A percentile compares a stretch with the other conserved stretches of the same genome.
Conservation (phyloP, 2,113 vertebrate genomes). For the Cephalopholis sonnerati region DNA sequence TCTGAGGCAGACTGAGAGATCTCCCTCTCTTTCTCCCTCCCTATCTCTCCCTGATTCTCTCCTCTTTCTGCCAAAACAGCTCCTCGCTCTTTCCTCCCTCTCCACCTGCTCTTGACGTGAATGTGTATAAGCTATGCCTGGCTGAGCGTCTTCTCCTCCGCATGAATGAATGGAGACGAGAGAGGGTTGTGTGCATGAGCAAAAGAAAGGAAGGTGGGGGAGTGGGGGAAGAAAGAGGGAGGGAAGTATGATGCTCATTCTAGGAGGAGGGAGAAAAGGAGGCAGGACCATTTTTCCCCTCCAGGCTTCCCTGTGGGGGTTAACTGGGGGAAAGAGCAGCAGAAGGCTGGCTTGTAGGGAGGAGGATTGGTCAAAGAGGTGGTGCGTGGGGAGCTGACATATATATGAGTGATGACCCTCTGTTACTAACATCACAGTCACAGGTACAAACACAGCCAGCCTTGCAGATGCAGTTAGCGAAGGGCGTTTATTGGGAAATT, state of each 20-base stretch:
- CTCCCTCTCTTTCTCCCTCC: constrained; percentile 3
- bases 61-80: constrained; percentile 49
- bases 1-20: constrained; percentile 50
- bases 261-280: constrained; percentile 49
- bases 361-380: constrained; percentile 26
- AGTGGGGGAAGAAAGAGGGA: constrained; percentile 20
- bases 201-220: constrained; percentile 2
- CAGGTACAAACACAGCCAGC: constrained; percentile 1
- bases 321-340: constrained; percentile 47
- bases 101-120: constrained; percentile 75
- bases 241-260: constrained; percentile 59
- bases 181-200: constrained; percentile 56
- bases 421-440: constrained; percentile 5
- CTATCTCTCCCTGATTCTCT: constrained; percentile 41
- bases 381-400: neutral
- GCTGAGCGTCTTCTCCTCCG: constrained; percentile 62
- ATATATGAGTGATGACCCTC: constrained; percentile 20
- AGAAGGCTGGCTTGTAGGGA: constrained; percentile 41
- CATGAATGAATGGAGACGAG: constrained; percentile 74
- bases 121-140: constrained; percentile 67
- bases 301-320: constrained; percentile 60
- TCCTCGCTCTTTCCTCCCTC: constrained; percentile 51
- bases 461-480: neutral
- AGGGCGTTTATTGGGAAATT: neutral
- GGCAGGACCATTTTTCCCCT: constrained; percentile 44